A percentile compares a stretch with the other conserved stretches of the same genome.
Evolutionary conservation across 2,797 vertebrate species (phyloP).

Genomic region (Caiman crocodilus): DNA sequence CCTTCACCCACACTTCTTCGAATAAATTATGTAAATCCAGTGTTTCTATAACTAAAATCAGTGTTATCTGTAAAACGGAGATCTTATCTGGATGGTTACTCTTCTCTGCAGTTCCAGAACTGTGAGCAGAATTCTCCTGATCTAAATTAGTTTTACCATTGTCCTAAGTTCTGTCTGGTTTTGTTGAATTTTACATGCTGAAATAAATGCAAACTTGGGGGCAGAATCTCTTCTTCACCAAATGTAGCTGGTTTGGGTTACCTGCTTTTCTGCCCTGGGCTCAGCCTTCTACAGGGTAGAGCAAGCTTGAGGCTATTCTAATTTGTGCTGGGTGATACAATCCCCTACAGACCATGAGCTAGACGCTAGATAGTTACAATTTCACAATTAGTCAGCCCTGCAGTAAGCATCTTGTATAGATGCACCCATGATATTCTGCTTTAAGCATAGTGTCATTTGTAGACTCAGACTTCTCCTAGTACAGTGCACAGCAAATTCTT

Average conservation of each 20-base stretch:
- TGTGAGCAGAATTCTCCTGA: not conserved
- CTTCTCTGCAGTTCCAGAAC: not conserved
- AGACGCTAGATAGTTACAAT: not conserved
- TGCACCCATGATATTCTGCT: not conserved
- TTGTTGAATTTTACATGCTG: not conserved
- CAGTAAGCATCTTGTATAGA: not conserved
- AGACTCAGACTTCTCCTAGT: not conserved
- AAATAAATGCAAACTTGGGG: not conserved
- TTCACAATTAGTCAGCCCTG: not conserved
- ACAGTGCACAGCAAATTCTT: not conserved
- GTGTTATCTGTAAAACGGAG: not conserved
- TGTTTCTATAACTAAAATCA: not conserved
- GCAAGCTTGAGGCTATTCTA: not conserved
- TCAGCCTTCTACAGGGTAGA: not conserved
- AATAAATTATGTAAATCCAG: not conserved
- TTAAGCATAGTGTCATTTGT: not conserved
- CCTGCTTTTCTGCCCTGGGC: not conserved
- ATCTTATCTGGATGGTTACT: not conserved
- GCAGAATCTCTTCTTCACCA: not conserved
- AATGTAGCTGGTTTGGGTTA: not conserved
- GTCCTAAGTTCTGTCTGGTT: not conserved
- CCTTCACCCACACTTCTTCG: not conserved
- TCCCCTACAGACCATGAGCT: not conserved
- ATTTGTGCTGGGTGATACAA: not conserved
- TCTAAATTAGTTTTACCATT: not conserved